Evolutionary conservation across 2,888 invertebrate genomes (phyloP).

Genomic region (Keiferia lycopersicella): DNA sequence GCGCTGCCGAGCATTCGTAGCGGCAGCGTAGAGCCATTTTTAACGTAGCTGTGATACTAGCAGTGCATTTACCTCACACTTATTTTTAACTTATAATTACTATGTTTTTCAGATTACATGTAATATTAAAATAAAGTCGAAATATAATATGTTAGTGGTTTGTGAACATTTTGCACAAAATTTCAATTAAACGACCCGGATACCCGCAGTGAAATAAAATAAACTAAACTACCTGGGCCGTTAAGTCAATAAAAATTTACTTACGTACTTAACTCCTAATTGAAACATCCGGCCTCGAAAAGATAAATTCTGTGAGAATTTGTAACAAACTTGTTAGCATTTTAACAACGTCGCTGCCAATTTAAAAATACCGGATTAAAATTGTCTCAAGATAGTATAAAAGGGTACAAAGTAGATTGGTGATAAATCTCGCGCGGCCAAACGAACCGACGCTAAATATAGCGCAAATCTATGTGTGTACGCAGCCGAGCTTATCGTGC

Average conservation of each 20-base stretch:
- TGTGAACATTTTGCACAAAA: no score
- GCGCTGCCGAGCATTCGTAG: conserved; percentile 10
- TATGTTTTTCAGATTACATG: not conserved
- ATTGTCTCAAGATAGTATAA: conserved; percentile 6
- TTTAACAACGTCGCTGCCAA: not conserved
- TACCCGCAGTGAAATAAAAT: not conserved
- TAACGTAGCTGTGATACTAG: conserved; percentile 2
- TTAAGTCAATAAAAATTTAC: conserved; percentile 7
- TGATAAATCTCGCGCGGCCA: conserved; percentile 43
- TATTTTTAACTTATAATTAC: conserved; percentile 8
- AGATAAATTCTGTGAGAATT: conserved; percentile 7
- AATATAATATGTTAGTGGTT: no score
- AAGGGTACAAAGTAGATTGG: conserved; percentile 20
- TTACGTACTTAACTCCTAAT: conserved; percentile 5
- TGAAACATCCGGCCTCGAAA: conserved; percentile 14
- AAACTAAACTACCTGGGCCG: not conserved
- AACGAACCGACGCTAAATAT: conserved; percentile 70
- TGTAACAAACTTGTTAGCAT: conserved; percentile 15
- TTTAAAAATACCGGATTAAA: conserved; percentile 17
- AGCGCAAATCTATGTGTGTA: conserved; percentile 56
- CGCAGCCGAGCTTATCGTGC: conserved; percentile 73
- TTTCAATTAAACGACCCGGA: conserved; percentile 6
- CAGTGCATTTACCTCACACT: not conserved
- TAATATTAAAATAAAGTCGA: no score
- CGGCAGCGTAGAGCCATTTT: not conserved